Evolutionary conservation across 2,888 invertebrate genomes (phyloP), one percentile per base, ranked within the genome.

Genomic region (Eucera pruinosa): DNA sequence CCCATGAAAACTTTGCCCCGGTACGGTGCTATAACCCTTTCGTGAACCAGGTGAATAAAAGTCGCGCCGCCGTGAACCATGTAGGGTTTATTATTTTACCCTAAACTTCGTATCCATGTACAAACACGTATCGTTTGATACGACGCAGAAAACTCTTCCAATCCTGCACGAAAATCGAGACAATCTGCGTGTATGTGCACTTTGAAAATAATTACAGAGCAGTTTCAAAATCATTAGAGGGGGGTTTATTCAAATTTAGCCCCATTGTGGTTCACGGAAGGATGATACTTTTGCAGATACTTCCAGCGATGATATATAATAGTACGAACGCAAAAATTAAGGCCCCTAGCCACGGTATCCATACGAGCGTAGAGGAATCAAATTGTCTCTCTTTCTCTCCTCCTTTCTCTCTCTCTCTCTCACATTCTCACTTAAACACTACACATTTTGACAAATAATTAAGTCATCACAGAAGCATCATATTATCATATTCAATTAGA

Each of bases 391-490:
- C 55, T 33, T 33, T 65, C 68, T 70, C 45, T 67, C 47, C 69
- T 25, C 62, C 50, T 45, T 41, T 52, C 39, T 52, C 43, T 55
- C 36, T 30, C 25, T 45, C 13, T 71, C 65, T 78, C 71, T 33
- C 50, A 33, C 55, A 52, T n/a, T 72, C 62, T 81, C 80, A 81
- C 74, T 88, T 83, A 81, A 81, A 83, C 73, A 82, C 85, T 88
- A 85, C 83, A 89, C 87, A 89, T 90, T 89, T 89, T 87, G 88
- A 89, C 87, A 89, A 89, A 88, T 88, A 89, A 86, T 89, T 89
- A 89, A 89, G 83, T 91, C 90, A 91, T 92, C 91, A 91, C 91
- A 92, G 91, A 92, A 92, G 92, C 92, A 89, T 92, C 89, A 89
- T 89, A 86, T 89, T 89, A 88, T 88, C 88, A 83, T 90, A 88